A percentile compares a stretch with the other conserved stretches of the same genome.
phyloP scores from a whole-genome alignment of 2,113 vertebrate genomes.

The Entosphenus tridentatus region DNA sequence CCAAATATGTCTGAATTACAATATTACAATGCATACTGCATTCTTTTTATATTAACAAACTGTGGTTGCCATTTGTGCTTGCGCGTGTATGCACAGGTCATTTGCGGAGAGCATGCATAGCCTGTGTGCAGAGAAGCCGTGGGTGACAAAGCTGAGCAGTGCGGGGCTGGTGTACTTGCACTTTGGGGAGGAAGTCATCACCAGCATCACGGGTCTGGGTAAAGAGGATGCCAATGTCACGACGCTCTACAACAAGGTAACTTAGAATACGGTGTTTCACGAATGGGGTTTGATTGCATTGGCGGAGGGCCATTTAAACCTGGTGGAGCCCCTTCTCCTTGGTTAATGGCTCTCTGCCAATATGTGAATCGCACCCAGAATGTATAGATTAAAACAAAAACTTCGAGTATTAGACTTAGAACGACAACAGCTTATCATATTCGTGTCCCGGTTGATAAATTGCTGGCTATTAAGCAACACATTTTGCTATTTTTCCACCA shows the following conservation, averaged over 20 bases:
- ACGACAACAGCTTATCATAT: too few species aligned
- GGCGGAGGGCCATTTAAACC: not conserved
- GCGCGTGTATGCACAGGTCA: conserved; percentile 22
- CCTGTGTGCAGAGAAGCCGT: conserved; percentile 47
- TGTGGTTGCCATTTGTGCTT: too few species aligned
- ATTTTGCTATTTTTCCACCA: too few species aligned
- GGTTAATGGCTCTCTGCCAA: too few species aligned
- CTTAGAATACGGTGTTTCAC: conserved; percentile 1
- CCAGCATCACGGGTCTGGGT: conserved; percentile 28
- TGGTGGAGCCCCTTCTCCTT: not conserved
- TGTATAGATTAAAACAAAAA: too few species aligned
- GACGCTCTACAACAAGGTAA: conserved; percentile 56
- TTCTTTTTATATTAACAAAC: too few species aligned
- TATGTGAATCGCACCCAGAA: too few species aligned
- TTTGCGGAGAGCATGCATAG: conserved; percentile 48
- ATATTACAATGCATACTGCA: too few species aligned
- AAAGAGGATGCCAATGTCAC: conserved; percentile 30
- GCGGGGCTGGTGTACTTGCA: conserved; percentile 65
- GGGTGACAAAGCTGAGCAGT: conserved; percentile 80
- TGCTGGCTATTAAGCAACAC: too few species aligned
- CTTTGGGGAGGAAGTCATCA: conserved; percentile 46
- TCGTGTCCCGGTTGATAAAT: too few species aligned
- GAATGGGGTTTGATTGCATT: not conserved
- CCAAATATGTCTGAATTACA: too few species aligned
- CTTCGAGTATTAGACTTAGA: too few species aligned